phyloP scores from a whole-genome alignment of 1,140 invertebrate species.

The Heliconius hewitsoni region DNA sequence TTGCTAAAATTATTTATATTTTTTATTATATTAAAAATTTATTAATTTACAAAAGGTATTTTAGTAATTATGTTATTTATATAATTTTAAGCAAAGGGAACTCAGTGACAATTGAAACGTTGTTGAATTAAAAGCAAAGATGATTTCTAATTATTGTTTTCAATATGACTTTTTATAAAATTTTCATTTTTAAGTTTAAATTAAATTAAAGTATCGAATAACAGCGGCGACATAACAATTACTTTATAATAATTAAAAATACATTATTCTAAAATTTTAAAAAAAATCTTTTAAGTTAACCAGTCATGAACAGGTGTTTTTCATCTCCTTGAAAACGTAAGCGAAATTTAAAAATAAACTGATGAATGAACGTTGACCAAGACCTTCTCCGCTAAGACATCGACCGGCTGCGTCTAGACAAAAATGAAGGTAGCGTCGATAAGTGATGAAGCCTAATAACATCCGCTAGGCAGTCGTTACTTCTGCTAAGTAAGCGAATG shows the following conservation, averaged over 20 bases:
- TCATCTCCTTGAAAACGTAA: constrained; percentile 42
- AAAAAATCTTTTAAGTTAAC: background rate
- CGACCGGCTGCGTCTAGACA: constrained; percentile 52
- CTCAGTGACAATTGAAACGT: no score
- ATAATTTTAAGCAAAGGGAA: no score
- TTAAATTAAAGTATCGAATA: no score
- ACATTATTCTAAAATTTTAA: background rate
- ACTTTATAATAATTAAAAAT: no score
- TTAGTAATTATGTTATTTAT: no score
- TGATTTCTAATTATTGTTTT: constrained; percentile 18
- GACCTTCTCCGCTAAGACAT: constrained; percentile 59
- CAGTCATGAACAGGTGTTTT: background rate
- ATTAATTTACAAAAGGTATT: no score
- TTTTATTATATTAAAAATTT: no score
- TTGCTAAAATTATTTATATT: no score
- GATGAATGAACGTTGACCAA: constrained; percentile 63
- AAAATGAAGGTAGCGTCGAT: constrained; percentile 40
- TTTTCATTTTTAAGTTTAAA: background rate
- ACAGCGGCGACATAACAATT: no score
- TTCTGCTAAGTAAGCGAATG: background rate
- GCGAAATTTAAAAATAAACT: constrained; percentile 62
- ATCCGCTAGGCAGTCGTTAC: background rate
- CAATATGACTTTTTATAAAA: background rate
- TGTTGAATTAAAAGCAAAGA: no score
- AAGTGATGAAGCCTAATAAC: constrained; percentile 5